Percentiles rank a stretch among this genome's conserved stretches.
phyloP scores from a whole-genome alignment of 2,888 invertebrate genomes.

The Platypus cylindrus region DNA sequence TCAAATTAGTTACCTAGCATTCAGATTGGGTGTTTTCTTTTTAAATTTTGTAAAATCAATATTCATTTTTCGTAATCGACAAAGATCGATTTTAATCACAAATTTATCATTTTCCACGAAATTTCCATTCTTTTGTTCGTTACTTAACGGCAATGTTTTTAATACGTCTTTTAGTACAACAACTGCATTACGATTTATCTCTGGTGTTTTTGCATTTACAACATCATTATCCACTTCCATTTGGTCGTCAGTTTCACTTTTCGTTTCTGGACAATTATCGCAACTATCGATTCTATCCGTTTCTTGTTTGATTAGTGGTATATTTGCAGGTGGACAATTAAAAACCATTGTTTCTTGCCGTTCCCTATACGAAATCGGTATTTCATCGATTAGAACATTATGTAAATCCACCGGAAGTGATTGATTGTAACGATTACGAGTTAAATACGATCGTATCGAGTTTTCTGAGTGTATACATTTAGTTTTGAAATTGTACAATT shows the following conservation, averaged over 20 bases:
- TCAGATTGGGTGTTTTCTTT: no score
- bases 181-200: no score
- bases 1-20: no score
- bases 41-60: no score
- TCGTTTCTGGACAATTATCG: no score
- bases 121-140: slow-evolving; percentile 9
- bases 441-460: slow-evolving; percentile 20
- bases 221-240: background rate
- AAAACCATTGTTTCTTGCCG: no score
- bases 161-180: background rate
- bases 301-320: no score
- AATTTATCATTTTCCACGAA: slow-evolving; percentile 10
- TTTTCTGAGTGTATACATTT: slow-evolving; percentile 24
- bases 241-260: slow-evolving; percentile 4
- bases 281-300: no score
- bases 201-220: no score
- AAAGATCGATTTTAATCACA: slow-evolving; percentile 13
- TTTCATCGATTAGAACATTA: slow-evolving; percentile 20
- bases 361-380: no score
- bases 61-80: no score
- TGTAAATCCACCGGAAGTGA: slow-evolving; percentile 21
- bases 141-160: background rate
- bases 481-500: slow-evolving; percentile 25
- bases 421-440: slow-evolving; percentile 20
- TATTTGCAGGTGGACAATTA: no score